Evolutionary conservation across 2,113 vertebrate species (phyloP), one percentile per base, ranked within the genome.

Genomic region (Ceyx cyanopectus): DNA sequence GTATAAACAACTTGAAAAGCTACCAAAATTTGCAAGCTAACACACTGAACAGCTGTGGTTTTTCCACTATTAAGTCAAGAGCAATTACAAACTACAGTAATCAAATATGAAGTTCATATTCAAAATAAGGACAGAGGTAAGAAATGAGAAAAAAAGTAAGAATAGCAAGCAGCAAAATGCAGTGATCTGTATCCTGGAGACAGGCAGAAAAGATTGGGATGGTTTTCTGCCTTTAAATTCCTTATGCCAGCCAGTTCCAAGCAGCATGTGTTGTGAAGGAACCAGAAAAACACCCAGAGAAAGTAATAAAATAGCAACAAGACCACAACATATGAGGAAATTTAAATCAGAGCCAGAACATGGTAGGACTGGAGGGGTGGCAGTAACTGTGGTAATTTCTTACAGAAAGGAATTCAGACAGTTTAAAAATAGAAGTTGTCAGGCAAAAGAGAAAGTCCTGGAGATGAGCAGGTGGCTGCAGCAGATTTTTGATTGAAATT

Each of bases 401-500:
- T n/a, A n/a, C 43, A 27, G 58, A 72, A 18, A 89, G 65, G 80
- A 90, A 90, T 86, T 88, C 85, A 86, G 48, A 11, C 54, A 45
- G 69, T 43, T 73, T 94, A 90, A 96, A 96, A 93, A 95, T 93
- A 96, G 93, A 87, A 92, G 90, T 84, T 90, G 92, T 58, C 86
- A 93, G 80, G 86, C 69, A 83, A 94, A 90, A 75, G 69, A 92
- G 58, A 83, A 86, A 72, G 45, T 81, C 69, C 45, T 81, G 69
- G 53, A 94, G 86, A 69, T 34, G 30, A 90, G 84, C 83, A 86
- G 81, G 88, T 92, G 86, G 62, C 70, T 93, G 86, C 48, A 79
- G 50, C 66, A 94, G 69, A 84, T 90, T 92, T 81, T 79, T 76
- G 20, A 76, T 75, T 79, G 41, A 90, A 92, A 75, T 43, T 3